Base-by-base conservation (phyloP, 2,888 invertebrate genomes). In the Vesta saturnalis region DNA sequence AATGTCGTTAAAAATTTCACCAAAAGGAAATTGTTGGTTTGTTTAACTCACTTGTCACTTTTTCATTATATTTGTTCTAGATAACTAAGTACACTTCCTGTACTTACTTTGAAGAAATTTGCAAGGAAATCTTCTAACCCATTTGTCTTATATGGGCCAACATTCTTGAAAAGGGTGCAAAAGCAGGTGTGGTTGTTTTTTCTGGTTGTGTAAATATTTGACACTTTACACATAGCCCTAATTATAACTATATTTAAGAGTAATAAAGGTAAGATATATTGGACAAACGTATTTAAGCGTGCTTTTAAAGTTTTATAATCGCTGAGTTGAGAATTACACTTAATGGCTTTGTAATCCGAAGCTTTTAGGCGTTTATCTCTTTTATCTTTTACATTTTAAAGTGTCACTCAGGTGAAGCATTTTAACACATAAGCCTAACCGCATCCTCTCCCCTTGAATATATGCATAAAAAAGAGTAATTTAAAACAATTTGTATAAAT, bases 11-110 rank as follows among this genome's bases (percentile, higher is more conserved):
- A 72, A 71, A 71, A 71, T 68, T 65, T 71, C 60, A 5, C 6
- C 67, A 55, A 64, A 64, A 72, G 76, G 76, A 76, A 74, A 72
- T 63, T 64, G 65, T 35, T 54, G 64, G 73, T 74, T 74, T 74
- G 74, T 72, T 71, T 58, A 71, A 72, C 70, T 52, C 43, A 62
- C 14, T 46, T 39, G 39, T 46, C 6, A 23, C 12, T 46, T 14
- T 23, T 14, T 19, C 18, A 57, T 23, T 15, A 18, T 62, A 55
- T 62, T 62, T 62, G 61, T 54, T 54, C 15, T 62, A 49, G 60
- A 60, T 60, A 49, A 55, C 54, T 12, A 23, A 1, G 52, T 19
- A 12, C 52, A 21, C n/a, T 39, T 39, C 39, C 39, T 39, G 39
- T 19, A 5, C n/a, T n/a, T 54, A 21, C 18, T 54, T 21, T 16